Percentiles rank a stretch among this genome's conserved stretches.
These are phyloP conservation scores for Trichonephila clavipes DNA, from an alignment of 1,140 invertebrate genomes.

Conservation along the genomic window DNA sequence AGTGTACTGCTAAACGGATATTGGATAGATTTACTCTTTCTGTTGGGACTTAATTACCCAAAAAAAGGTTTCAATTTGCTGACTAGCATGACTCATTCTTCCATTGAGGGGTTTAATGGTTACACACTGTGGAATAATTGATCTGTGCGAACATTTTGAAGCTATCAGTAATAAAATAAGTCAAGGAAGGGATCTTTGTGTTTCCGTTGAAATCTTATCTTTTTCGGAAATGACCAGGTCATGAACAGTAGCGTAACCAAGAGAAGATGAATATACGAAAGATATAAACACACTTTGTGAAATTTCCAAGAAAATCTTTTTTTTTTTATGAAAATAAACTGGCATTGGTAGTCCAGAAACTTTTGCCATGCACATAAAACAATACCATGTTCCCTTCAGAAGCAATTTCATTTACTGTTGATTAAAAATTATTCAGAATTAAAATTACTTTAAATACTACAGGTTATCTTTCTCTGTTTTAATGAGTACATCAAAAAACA, in stretches of 20 bases:
- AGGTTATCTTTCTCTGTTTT: too few relatives aligned
- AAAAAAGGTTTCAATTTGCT: background rate
- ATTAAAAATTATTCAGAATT: too few relatives aligned
- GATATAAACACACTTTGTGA: too few relatives aligned
- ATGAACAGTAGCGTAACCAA: background rate
- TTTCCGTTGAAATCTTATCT: background rate
- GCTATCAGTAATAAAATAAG: slow-evolving; percentile 1
- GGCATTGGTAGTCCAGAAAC: too few relatives aligned
- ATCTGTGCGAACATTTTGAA: background rate
- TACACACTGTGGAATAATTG: slow-evolving; percentile 1
- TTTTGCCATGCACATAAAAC: too few relatives aligned
- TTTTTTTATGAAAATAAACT: too few relatives aligned
- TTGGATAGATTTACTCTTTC: slow-evolving; percentile 28
- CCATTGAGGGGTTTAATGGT: slow-evolving; percentile 39
- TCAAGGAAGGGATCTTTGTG: background rate
- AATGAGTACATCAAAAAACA: too few relatives aligned
- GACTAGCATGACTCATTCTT: slow-evolving; percentile 37
- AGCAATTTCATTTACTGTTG: too few relatives aligned
- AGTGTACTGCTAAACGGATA: slow-evolving; percentile 24
- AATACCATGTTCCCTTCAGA: too few relatives aligned
- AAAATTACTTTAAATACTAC: too few relatives aligned
- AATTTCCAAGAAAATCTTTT: too few relatives aligned
- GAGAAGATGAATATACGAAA: too few relatives aligned
- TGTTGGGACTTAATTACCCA: slow-evolving; percentile 38
- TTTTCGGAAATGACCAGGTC: background rate